Evolutionary conservation across 53 echinoderm and acorn worm species (phyloP).

Genomic region (Astropecten irregularis): DNA sequence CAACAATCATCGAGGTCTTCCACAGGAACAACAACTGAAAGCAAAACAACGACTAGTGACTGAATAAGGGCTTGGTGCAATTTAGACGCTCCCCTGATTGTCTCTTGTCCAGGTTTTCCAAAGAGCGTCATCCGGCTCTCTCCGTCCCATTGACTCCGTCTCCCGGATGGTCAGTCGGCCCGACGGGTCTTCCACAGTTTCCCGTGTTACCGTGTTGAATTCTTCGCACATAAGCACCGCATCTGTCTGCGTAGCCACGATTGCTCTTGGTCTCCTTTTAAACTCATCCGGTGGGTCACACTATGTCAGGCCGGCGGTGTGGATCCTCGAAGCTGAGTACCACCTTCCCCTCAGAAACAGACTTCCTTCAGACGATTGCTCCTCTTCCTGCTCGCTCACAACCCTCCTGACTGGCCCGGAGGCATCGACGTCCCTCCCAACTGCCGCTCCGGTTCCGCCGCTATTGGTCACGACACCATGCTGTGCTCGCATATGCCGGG

Average conservation of each 20-base stretch:
- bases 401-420: neutral
- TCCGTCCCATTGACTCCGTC: neutral
- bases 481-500: neutral
- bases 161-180: neutral
- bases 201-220: neutral
- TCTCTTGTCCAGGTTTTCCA: neutral
- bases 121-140: neutral
- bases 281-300: neutral
- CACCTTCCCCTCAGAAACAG: neutral
- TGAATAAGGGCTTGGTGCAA: neutral
- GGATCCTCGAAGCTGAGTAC: neutral
- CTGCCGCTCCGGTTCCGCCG: neutral
- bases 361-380: neutral
- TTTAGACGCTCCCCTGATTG: neutral
- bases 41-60: no score
- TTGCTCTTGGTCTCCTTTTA: neutral
- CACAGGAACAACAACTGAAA: no score
- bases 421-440: neutral
- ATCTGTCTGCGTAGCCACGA: neutral
- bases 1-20: slow-evolving; percentile 1
- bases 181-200: neutral
- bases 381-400: neutral
- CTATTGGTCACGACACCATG: neutral
- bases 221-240: slow-evolving; percentile 11
- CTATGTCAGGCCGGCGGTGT: neutral